Percentiles rank a stretch among this genome's conserved stretches.
Evolutionary conservation across 2,797 vertebrate genomes (phyloP).

Genomic region (Typhlichthys eigenmanni): DNA sequence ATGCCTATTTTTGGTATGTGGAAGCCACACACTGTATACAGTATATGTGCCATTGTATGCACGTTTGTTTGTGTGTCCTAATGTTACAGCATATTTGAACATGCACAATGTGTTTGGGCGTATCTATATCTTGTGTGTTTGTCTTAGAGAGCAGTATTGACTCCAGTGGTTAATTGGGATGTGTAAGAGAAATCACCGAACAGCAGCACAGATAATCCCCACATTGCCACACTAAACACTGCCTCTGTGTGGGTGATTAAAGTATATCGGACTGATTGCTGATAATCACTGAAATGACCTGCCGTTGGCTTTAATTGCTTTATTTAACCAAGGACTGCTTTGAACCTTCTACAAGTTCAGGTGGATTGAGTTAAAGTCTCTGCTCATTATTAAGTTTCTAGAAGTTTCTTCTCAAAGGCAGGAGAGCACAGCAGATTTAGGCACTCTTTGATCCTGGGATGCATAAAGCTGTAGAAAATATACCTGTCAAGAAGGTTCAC

Average conservation of each 20-base stretch:
- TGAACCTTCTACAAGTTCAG: constrained; percentile 2
- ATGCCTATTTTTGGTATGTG: too few relatives aligned
- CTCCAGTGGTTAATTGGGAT: constrained; percentile 31
- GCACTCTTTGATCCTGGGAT: too few relatives aligned
- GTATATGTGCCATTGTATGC: not conserved
- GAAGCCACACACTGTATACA: not conserved
- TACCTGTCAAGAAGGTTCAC: too few relatives aligned
- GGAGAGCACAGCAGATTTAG: too few relatives aligned
- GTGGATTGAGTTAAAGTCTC: too few relatives aligned
- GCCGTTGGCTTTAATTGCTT: constrained; percentile 26
- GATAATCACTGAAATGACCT: constrained; percentile 26
- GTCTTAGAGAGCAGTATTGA: constrained; percentile 28
- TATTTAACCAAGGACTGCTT: not conserved
- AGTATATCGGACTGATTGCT: constrained; percentile 33
- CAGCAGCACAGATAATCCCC: constrained; percentile 36
- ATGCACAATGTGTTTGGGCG: not conserved
- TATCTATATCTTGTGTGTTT: constrained; percentile 9
- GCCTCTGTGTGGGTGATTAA: constrained; percentile 27
- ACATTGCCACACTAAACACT: constrained; percentile 25
- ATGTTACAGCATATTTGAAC: constrained; percentile 1
- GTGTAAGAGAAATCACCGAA: constrained; percentile 13
- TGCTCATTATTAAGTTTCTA: too few relatives aligned
- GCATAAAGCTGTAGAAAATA: too few relatives aligned
- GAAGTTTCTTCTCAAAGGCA: too few relatives aligned
- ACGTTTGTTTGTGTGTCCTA: not conserved